Evolutionary conservation across 2,113 vertebrate genomes (phyloP), one percentile per base, ranked within the genome.

Genomic region (Scomber japonicus): DNA sequence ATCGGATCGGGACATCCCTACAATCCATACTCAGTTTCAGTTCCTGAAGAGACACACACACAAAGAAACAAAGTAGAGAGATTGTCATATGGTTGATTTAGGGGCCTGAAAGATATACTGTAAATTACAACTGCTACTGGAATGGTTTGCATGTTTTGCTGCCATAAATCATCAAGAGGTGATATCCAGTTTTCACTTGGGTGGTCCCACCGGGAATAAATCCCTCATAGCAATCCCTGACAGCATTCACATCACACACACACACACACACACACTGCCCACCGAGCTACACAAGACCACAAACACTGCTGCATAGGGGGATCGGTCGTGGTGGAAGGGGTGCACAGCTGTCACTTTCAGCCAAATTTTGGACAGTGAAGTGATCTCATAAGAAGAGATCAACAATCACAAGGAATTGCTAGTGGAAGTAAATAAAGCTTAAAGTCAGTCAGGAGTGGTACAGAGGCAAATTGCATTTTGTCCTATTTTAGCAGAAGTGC

Each of bases 291-390:
- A 74, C 15, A 74, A 53, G 49, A 75, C 61, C 60, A 74, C 72
- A 75, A 78, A 66, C 82, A 78, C 69, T 63, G 73, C 57, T 53
- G 44, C 27, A 0, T 2, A 9, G 35, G 35, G 35, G 35, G 8
- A n/a, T 7, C 7, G 35, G 35, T 9, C 9, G 35, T 40, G 35
- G 35, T 5, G 35, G 6, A 35, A 8, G 50, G 30, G 31, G 6
- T 17, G 51, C 7, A 46, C 78, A 87, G 75, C 82, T 87, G 84
- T 89, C 87, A 81, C 87, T 73, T 65, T 72, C 59, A 55, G 77
- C 73, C 66, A 30, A 48, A 65, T 62, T 49, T 65, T 40, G 55
- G 74, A 82, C 85, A 82, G 53, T 13, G 63, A 76, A 40, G 56
- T 30, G 49, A 80, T 80, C 71, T 66, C 56, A 59, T 44, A 50